A percentile compares a stretch with the other conserved stretches of the same genome.
These are phyloP conservation scores for Halcyon leucocephala DNA, from an alignment of 2,797 vertebrate genomes.

Conservation along the genomic window DNA sequence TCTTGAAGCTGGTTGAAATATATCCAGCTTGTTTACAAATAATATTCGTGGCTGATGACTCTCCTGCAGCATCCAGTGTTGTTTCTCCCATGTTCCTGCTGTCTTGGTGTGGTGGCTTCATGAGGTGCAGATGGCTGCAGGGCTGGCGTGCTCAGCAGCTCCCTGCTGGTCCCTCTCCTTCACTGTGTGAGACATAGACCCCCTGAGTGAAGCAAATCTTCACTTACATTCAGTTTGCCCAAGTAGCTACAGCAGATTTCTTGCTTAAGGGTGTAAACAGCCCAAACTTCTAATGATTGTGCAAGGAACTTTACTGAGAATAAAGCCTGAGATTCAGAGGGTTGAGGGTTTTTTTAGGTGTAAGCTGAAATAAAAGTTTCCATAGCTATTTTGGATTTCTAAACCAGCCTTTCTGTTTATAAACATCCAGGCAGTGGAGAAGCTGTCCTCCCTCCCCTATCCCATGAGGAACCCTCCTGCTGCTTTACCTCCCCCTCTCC, in stretches of 20 bases:
- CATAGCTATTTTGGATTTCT: conserved; percentile 47
- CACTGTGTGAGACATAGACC: background rate
- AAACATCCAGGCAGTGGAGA: background rate
- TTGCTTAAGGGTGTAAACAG: background rate
- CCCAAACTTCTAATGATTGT: background rate
- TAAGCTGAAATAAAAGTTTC: conserved; percentile 58
- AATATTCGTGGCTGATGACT: background rate
- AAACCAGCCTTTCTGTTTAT: conserved; percentile 33
- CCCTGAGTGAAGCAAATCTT: background rate
- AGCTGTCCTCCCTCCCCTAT: background rate
- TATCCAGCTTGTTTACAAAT: background rate
- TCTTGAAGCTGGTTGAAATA: background rate
- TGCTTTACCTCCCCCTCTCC: conserved; percentile 11
- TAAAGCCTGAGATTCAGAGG: conserved; percentile 27
- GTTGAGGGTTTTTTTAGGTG: background rate
- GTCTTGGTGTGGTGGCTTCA: background rate
- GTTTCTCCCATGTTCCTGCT: background rate
- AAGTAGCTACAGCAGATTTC: background rate
- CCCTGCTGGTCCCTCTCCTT: background rate
- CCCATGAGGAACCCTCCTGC: background rate
- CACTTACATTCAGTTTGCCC: background rate
- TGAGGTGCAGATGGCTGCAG: background rate
- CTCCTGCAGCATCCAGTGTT: background rate
- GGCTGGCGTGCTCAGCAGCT: background rate
- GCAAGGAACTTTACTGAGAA: conserved; percentile 20